These are phyloP conservation scores for Drosophila kanekoi DNA, from an alignment of 2,888 invertebrate genomes.

Conservation along the genomic window DNA sequence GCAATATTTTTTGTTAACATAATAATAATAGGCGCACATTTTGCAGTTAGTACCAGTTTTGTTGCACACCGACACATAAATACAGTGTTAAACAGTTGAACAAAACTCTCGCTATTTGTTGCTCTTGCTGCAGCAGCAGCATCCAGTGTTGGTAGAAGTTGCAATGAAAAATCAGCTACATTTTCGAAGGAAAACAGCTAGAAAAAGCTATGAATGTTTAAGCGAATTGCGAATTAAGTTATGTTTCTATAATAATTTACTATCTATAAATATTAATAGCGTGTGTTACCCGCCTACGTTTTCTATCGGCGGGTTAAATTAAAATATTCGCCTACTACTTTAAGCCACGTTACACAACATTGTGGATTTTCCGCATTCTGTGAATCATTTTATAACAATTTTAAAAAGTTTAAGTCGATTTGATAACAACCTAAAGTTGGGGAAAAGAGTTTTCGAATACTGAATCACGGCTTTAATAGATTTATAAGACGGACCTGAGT, in stretches of 20 bases:
- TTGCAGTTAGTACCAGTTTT: slow-evolving; percentile 35
- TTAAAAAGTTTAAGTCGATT: too few species aligned
- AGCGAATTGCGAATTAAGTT: not conserved
- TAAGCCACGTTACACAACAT: not conserved
- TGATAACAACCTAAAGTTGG: too few species aligned
- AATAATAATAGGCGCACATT: slow-evolving; percentile 32
- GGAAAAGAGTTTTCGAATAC: too few species aligned
- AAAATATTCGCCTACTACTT: not conserved
- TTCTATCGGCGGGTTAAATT: too few species aligned
- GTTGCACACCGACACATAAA: slow-evolving; percentile 18
- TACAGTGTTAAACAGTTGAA: slow-evolving; percentile 24
- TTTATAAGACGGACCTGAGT: too few species aligned
- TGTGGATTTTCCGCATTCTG: not conserved
- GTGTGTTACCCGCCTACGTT: too few species aligned
- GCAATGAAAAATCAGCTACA: not conserved
- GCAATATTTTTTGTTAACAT: slow-evolving; percentile 29
- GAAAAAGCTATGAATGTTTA: not conserved
- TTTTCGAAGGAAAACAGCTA: too few species aligned
- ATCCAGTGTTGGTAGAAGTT: not conserved
- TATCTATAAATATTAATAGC: too few species aligned
- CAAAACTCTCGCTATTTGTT: slow-evolving; percentile 13
- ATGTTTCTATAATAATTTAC: not conserved
- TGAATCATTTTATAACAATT: too few species aligned
- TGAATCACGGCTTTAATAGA: too few species aligned
- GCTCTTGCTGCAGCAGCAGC: slow-evolving; percentile 1